These are phyloP conservation scores for Spialia ferax DNA, from an alignment of 2,888 invertebrate genomes.

Conservation along the genomic window DNA sequence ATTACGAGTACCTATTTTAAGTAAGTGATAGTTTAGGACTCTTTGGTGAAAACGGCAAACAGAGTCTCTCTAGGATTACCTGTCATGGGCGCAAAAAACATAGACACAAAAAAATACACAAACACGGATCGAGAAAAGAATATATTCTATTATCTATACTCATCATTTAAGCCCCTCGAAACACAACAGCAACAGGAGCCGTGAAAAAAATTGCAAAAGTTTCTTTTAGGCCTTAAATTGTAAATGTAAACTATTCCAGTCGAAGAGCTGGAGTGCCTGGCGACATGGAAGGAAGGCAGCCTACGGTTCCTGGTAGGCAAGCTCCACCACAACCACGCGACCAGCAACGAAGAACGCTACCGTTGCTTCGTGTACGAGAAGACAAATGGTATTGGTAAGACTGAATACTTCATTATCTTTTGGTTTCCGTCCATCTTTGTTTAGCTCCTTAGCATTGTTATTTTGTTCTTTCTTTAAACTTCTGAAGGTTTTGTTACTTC, in stretches of 20 bases:
- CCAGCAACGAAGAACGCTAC: slow-evolving; percentile 97
- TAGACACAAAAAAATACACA: too few species aligned
- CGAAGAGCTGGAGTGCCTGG: slow-evolving; percentile 96
- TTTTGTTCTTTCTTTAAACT: not conserved
- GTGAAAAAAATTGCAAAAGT: too few species aligned
- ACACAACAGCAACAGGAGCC: too few species aligned
- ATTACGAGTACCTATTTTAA: too few species aligned
- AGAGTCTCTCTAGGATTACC: too few species aligned
- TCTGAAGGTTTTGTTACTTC: not conserved
- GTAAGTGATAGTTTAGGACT: too few species aligned
- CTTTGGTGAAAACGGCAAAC: too few species aligned
- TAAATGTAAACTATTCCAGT: slow-evolving; percentile 83
- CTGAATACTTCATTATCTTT: slow-evolving; percentile 45
- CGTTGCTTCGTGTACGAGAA: slow-evolving; percentile 98
- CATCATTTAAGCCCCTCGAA: too few species aligned
- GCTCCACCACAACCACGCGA: slow-evolving; percentile 95
- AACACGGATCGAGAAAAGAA: too few species aligned
- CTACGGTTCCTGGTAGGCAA: slow-evolving; percentile 96
- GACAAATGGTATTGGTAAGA: slow-evolving; percentile 88
- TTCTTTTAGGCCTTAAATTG: too few species aligned
- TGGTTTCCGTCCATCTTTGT: slow-evolving; percentile 40
- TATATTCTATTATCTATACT: too few species aligned
- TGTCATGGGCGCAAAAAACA: too few species aligned
- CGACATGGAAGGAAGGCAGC: slow-evolving; percentile 98
- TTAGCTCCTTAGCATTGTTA: not conserved